These are phyloP conservation scores for Lagopus leucura DNA, from an alignment of 2,113 vertebrate species.

Conservation along the genomic window DNA sequence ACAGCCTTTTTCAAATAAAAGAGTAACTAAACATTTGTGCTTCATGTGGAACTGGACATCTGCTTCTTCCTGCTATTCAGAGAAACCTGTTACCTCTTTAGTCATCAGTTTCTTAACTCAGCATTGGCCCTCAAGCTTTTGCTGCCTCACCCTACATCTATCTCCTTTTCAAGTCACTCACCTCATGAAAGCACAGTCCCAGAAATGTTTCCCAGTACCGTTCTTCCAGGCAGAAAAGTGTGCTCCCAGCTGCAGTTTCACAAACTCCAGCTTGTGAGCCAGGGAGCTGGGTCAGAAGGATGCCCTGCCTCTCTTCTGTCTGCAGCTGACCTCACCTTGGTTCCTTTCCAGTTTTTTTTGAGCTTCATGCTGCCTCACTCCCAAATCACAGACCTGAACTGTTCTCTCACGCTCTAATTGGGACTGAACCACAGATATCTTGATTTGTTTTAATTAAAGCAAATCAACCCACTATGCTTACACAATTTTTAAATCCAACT, in stretches of 20 bases:
- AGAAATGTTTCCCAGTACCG: background rate
- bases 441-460: background rate
- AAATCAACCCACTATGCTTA: background rate
- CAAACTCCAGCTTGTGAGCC: background rate
- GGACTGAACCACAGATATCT: background rate
- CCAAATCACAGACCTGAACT: background rate
- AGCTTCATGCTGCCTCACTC: background rate
- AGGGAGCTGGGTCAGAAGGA: background rate
- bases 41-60: background rate
- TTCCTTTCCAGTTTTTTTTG: background rate
- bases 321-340: background rate
- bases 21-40: background rate
- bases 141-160: background rate
- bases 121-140: background rate
- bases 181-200: background rate
- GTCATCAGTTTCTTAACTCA: background rate
- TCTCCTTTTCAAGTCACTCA: background rate
- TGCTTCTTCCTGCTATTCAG: background rate
- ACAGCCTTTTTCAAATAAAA: background rate
- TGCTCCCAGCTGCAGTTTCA: background rate
- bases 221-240: background rate
- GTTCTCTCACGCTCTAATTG: background rate
- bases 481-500: background rate
- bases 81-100: background rate
- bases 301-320: rapidly evolving